These are phyloP conservation scores for Heliconius melpomene DNA, from an alignment of 1,140 invertebrate genomes.

Conservation along the genomic window DNA sequence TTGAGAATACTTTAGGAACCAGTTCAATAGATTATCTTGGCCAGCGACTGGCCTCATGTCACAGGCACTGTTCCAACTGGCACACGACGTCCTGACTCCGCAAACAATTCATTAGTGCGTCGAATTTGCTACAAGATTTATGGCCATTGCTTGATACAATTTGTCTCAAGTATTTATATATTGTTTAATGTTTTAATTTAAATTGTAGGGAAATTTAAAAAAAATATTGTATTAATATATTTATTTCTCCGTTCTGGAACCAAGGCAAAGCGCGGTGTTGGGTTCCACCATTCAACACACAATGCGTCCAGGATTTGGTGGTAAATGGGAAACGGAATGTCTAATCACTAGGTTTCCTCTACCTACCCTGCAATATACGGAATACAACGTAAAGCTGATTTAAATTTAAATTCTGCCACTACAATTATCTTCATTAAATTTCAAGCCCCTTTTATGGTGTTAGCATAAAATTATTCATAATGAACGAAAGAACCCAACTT, in stretches of 20 bases:
- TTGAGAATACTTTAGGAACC: constrained; percentile 47
- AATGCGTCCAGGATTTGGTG: too few relatives aligned
- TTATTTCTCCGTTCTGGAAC: too few relatives aligned
- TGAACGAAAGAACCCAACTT: constrained; percentile 12
- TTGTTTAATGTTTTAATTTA: constrained; percentile 22
- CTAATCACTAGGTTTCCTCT: too few relatives aligned
- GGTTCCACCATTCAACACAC: too few relatives aligned
- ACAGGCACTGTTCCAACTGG: constrained; percentile 61
- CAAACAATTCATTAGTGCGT: constrained; percentile 68
- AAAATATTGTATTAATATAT: too few relatives aligned
- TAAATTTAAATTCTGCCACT: constrained; percentile 12
- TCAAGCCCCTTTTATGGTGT: not conserved
- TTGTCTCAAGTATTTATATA: constrained; percentile 19
- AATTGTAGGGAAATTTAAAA: not conserved
- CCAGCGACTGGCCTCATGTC: constrained; percentile 46
- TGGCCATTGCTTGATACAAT: constrained; percentile 17
- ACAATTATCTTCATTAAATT: constrained; percentile 14
- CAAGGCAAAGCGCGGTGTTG: too few relatives aligned
- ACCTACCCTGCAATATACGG: too few relatives aligned
- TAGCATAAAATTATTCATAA: constrained; percentile 3
- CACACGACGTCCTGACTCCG: constrained; percentile 48
- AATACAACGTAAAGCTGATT: not conserved
- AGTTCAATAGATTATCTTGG: constrained; percentile 59
- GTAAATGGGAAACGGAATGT: too few relatives aligned
- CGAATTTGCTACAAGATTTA: constrained; percentile 63